phyloP scores from a whole-genome alignment of 92 coral and sea anemone genomes.

The Actinernus sp. region DNA sequence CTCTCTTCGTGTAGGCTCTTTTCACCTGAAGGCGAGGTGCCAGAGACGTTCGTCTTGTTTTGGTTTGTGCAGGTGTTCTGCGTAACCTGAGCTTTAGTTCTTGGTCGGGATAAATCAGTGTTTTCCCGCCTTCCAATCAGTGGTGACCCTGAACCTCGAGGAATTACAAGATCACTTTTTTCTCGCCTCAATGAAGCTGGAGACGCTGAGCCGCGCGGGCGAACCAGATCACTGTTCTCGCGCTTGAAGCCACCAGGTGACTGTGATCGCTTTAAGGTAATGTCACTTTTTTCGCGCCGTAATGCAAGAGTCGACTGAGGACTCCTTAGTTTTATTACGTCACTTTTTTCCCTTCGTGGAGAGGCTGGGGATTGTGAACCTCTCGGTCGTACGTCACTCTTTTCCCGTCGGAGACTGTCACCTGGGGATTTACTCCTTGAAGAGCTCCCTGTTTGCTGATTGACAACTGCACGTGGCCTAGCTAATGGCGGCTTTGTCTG shows the following conservation, averaged over 20 bases:
- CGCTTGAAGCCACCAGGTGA: slow-evolving; percentile 42
- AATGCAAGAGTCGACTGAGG: slow-evolving; percentile 27
- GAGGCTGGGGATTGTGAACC: slow-evolving; percentile 16
- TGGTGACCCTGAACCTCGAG: slow-evolving; percentile 36
- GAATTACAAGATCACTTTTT: slow-evolving; percentile 43
- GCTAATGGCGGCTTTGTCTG: background rate
- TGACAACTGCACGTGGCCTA: slow-evolving; percentile 18
- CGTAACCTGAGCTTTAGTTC: slow-evolving; percentile 4
- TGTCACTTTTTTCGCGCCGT: slow-evolving; percentile 43
- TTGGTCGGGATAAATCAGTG: slow-evolving; percentile 14
- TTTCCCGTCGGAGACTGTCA: slow-evolving; percentile 67
- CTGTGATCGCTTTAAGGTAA: slow-evolving; percentile 39
- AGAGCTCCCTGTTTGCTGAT: slow-evolving; percentile 19
- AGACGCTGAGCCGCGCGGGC: slow-evolving; percentile 61
- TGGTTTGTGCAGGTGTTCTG: background rate
- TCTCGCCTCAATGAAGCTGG: slow-evolving; percentile 62
- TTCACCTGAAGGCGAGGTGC: background rate
- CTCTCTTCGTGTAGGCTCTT: too few species aligned
- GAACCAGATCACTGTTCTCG: slow-evolving; percentile 36
- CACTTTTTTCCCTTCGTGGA: slow-evolving; percentile 45
- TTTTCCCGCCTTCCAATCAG: slow-evolving; percentile 59
- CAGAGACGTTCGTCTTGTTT: background rate
- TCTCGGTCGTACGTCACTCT: slow-evolving; percentile 31
- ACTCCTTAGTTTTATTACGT: slow-evolving; percentile 32
- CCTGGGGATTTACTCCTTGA: slow-evolving; percentile 17